Conservation (phyloP, 2,113 vertebrate genomes). For the Polypterus bichir region DNA sequence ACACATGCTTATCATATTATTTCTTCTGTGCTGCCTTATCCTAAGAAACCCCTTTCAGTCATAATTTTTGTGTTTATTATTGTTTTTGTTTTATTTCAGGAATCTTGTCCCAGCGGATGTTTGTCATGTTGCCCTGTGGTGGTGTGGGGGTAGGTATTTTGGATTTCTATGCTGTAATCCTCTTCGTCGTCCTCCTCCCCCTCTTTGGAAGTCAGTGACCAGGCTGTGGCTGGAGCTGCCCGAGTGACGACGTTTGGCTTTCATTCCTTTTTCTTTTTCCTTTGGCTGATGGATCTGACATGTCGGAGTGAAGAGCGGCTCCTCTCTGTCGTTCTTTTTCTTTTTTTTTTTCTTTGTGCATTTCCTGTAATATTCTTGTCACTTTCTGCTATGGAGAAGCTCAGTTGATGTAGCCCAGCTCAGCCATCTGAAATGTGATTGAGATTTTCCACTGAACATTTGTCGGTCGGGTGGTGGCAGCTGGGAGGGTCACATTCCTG, state of each 20-base stretch:
- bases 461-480: no score
- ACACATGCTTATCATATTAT: no score
- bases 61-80: no score
- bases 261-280: constrained; percentile 29
- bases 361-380: not conserved
- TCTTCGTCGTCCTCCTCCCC: constrained; percentile 26
- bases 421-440: not conserved
- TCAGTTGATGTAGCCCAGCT: not conserved
- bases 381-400: not conserved
- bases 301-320: constrained; percentile 34
- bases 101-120: constrained; percentile 67
- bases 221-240: not conserved
- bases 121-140: constrained; percentile 81
- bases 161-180: not conserved
- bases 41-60: no score
- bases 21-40: no score
- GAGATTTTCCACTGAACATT: constrained; percentile 1
- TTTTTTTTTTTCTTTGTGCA: not conserved
- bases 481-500: no score
- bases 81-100: constrained; percentile 37
- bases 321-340: constrained; percentile 6
- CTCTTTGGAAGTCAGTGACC: constrained; percentile 26
- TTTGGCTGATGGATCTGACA: constrained; percentile 14
- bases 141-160: constrained; percentile 75
- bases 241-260: constrained; percentile 26